Percentiles rank a stretch among this genome's conserved stretches.
phyloP scores from a whole-genome alignment of 2,888 invertebrate species.

The Pterobdella sp. region DNA sequence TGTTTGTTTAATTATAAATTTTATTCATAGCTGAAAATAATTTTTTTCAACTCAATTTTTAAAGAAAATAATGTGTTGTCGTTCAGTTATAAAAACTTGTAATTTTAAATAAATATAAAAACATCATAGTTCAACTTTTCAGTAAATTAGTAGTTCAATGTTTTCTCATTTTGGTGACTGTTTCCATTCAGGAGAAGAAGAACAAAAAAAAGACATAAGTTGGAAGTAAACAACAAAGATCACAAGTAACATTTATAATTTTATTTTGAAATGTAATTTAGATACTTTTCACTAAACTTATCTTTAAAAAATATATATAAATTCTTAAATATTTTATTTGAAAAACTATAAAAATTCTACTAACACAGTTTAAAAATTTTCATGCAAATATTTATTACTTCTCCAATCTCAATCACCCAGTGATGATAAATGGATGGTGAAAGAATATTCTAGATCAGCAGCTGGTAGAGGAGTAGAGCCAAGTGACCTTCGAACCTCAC shows the following conservation, averaged over 20 bases:
- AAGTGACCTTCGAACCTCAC: not conserved
- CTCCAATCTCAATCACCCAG: too few species aligned
- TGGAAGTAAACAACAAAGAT: too few species aligned
- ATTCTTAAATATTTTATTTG: not conserved
- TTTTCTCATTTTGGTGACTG: too few species aligned
- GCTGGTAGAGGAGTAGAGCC: not conserved
- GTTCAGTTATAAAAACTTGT: not conserved
- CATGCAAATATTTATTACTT: too few species aligned
- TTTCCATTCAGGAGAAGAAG: too few species aligned
- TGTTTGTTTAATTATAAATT: not conserved
- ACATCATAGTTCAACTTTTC: not conserved
- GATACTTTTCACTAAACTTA: not conserved
- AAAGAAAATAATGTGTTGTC: too few species aligned
- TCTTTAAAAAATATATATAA: not conserved
- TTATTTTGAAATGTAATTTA: too few species aligned
- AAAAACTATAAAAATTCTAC: not conserved
- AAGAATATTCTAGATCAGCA: not conserved
- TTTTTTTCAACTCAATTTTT: too few species aligned
- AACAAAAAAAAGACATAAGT: too few species aligned
- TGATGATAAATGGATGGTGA: slow-evolving; percentile 8
- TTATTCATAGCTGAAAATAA: not conserved
- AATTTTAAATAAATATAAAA: not conserved
- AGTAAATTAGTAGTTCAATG: too few species aligned
- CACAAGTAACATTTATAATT: too few species aligned
- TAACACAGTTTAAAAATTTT: not conserved